Conservation (phyloP, 2,113 vertebrate species). For the Lagopus muta region DNA sequence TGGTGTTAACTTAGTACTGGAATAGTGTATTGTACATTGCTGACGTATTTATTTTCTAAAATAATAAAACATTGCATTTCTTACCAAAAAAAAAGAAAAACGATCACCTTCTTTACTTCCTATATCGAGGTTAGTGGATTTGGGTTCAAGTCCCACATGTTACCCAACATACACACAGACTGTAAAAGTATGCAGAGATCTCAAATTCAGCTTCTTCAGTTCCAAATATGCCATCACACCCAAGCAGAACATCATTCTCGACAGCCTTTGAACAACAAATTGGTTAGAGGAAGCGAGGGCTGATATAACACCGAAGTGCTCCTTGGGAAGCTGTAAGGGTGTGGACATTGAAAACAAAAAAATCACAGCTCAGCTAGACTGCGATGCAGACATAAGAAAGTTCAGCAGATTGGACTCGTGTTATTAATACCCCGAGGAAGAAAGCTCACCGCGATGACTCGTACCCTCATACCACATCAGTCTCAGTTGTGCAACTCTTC, state of each 20-base stretch:
- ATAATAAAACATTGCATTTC: constrained; percentile 11
- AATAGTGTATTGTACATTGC: neutral
- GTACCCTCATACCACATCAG: neutral
- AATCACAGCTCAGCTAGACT: neutral
- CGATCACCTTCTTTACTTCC: neutral
- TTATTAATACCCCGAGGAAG: neutral
- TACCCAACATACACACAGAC: rapidly evolving
- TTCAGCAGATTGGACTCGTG: rapidly evolving
- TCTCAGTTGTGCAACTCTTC: neutral
- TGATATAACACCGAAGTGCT: neutral
- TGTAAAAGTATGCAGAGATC: neutral
- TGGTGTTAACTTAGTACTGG: neutral
- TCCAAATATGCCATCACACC: neutral
- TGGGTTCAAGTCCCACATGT: neutral
- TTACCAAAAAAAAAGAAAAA: neutral
- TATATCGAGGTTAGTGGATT: neutral
- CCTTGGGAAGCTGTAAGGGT: neutral
- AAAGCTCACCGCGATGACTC: neutral
- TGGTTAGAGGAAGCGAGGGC: neutral
- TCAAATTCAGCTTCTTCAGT: neutral
- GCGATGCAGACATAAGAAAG: neutral
- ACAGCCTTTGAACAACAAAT: neutral
- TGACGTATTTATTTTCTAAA: constrained; percentile 61
- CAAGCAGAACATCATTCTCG: rapidly evolving
- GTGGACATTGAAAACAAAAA: neutral